Conservation (phyloP, 1,140 invertebrate species). For the Tribolium castaneum region DNA sequence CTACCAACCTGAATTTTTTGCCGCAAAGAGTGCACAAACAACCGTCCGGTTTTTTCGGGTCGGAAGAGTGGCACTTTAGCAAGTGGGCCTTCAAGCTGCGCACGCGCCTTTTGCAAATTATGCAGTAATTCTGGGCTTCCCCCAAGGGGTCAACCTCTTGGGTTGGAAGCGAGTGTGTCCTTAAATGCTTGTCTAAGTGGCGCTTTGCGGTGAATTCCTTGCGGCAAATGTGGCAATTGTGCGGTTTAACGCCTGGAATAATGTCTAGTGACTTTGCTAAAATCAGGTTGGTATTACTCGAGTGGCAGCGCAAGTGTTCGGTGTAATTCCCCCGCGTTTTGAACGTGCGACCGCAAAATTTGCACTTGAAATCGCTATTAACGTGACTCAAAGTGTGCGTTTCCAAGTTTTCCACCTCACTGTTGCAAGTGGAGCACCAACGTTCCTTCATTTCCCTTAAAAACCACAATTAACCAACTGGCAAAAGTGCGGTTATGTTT, state of each 20-base stretch:
- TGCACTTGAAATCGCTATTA: conserved; percentile 3
- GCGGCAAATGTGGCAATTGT: conserved; percentile 26
- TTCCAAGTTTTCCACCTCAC: conserved; percentile 24
- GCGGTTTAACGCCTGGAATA: background rate
- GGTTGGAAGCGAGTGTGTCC: conserved; percentile 81
- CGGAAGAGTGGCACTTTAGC: background rate
- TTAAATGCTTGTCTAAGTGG: conserved; percentile 79
- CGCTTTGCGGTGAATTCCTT: conserved; percentile 60
- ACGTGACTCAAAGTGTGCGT: conserved; percentile 4
- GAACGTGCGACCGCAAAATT: conserved; percentile 37
- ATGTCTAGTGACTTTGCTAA: background rate
- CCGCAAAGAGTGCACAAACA: conserved; percentile 46
- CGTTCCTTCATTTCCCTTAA: conserved; percentile 34
- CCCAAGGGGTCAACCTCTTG: background rate
- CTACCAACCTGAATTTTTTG: conserved; percentile 47
- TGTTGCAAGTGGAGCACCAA: conserved; percentile 39
- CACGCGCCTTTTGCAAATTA: conserved; percentile 24
- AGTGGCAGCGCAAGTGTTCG: conserved; percentile 37
- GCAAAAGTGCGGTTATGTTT: background rate
- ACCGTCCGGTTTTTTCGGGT: background rate
- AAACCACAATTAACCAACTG: background rate
- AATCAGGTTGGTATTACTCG: background rate
- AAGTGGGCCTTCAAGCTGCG: conserved; percentile 15
- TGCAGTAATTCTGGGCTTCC: conserved; percentile 37
- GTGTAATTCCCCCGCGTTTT: background rate